These are phyloP conservation scores for Brachionus plicatilis DNA, from an alignment of 1,140 invertebrate genomes.

Conservation along the genomic window DNA sequence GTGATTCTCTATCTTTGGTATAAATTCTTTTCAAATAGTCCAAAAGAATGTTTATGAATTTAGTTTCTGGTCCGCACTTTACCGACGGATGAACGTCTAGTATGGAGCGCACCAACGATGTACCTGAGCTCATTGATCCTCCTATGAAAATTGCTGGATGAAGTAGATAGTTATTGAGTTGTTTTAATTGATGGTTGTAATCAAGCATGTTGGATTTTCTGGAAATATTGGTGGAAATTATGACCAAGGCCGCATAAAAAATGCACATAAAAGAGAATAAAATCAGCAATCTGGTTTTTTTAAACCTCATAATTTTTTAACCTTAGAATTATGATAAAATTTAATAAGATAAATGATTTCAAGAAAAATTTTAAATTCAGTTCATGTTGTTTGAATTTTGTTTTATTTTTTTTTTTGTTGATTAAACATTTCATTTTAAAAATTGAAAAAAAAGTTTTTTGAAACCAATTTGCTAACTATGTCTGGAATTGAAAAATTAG, in stretches of 20 bases:
- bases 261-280: not conserved
- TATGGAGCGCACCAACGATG: slow-evolving; percentile 93
- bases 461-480: too few species aligned
- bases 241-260: not conserved
- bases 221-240: too few species aligned
- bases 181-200: not conserved
- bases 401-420: too few species aligned
- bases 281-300: not conserved
- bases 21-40: slow-evolving; percentile 71
- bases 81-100: slow-evolving; percentile 96
- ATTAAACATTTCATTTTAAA: too few species aligned
- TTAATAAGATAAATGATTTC: not conserved
- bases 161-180: not conserved
- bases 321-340: not conserved
- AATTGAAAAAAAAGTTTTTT: too few species aligned
- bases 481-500: too few species aligned
- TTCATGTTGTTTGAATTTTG: not conserved
- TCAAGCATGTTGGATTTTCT: not conserved
- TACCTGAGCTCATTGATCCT: slow-evolving; percentile 89
- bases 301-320: not conserved
- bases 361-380: not conserved
- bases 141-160: slow-evolving; percentile 56
- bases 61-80: slow-evolving; percentile 92
- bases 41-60: slow-evolving; percentile 60
- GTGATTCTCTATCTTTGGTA: slow-evolving; percentile 81